Evolutionary conservation across 2,888 invertebrate species (phyloP).

Genomic region (Isoperla grammatica): DNA sequence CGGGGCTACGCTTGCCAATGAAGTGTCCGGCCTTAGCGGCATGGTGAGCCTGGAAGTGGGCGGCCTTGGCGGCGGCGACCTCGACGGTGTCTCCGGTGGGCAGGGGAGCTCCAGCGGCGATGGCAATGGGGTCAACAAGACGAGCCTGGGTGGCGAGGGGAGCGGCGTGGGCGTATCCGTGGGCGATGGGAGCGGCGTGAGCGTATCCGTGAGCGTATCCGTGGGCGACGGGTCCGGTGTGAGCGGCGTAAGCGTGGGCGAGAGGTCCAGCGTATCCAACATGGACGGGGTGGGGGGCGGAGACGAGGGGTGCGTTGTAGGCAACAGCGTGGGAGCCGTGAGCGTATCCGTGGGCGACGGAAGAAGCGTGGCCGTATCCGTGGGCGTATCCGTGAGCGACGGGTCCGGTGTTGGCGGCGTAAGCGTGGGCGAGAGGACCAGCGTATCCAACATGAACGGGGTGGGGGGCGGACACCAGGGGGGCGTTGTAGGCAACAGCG

Average conservation of each 20-base stretch:
- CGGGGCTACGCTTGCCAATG: conserved; percentile 50
- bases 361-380: conserved; percentile 50
- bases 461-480: conserved; percentile 29
- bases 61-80: conserved; percentile 50
- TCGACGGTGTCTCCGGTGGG: conserved; percentile 41
- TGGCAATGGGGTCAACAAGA: conserved; percentile 19
- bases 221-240: conserved; percentile 21
- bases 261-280: conserved; percentile 35
- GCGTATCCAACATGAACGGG: conserved; percentile 5
- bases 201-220: conserved; percentile 42
- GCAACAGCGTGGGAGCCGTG: conserved; percentile 44
- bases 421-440: conserved; percentile 36
- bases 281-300: conserved; percentile 36
- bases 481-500: conserved; percentile 29
- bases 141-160: conserved; percentile 28
- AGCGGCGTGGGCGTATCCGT: neutral
- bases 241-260: conserved; percentile 32
- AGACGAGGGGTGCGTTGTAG: conserved; percentile 46
- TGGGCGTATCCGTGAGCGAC: conserved; percentile 44
- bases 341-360: conserved; percentile 38
- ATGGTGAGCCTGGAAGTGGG: conserved; percentile 40
- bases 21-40: conserved; percentile 40
- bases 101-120: conserved; percentile 31
- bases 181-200: conserved; percentile 14
- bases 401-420: conserved; percentile 35